These are phyloP conservation scores for Ispidina lecontei DNA, from an alignment of 2,797 vertebrate species.

Conservation along the genomic window DNA sequence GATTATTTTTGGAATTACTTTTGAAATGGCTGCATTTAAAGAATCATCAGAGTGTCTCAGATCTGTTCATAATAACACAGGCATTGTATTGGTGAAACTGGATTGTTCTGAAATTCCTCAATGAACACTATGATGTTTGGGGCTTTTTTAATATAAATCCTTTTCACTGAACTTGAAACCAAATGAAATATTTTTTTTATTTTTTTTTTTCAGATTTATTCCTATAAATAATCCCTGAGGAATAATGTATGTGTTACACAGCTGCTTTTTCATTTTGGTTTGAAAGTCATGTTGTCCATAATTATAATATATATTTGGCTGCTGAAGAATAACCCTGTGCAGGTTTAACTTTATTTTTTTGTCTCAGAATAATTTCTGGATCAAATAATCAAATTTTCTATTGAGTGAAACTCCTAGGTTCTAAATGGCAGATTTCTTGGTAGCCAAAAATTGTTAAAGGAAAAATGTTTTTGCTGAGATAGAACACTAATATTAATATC, in stretches of 20 bases:
- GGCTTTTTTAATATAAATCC: background rate
- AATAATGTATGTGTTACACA: background rate
- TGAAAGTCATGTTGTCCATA: background rate
- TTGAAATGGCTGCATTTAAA: constrained; percentile 5
- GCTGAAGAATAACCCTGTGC: background rate
- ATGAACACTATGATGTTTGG: background rate
- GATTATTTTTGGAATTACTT: background rate
- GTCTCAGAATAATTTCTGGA: background rate
- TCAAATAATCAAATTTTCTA: background rate
- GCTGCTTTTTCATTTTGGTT: background rate
- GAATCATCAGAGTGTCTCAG: background rate
- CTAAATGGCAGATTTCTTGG: background rate
- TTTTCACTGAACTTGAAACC: background rate
- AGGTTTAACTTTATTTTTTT: background rate
- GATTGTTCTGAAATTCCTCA: background rate
- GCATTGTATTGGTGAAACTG: background rate
- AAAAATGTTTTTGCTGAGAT: background rate
- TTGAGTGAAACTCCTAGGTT: background rate
- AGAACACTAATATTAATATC: background rate
- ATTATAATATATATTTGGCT: background rate
- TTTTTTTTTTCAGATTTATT: background rate
- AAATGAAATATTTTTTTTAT: background rate
- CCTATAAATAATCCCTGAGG: background rate
- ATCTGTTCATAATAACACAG: background rate
- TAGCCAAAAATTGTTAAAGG: background rate